A percentile compares a stretch with the other conserved stretches of the same genome.
Evolutionary conservation across 2,888 invertebrate genomes (phyloP).

Genomic region (Tortricodes alternella): DNA sequence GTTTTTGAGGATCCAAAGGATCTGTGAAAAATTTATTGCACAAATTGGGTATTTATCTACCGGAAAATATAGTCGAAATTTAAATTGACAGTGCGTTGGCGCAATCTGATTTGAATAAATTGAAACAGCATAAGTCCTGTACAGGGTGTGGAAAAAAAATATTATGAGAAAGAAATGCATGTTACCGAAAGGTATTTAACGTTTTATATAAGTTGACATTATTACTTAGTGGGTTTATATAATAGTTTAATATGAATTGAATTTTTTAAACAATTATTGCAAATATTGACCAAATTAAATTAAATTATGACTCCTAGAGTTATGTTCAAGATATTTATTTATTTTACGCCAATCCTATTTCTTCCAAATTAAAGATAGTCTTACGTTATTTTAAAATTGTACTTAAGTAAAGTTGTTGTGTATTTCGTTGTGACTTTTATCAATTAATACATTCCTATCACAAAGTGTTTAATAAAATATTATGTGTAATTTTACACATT

Average conservation of each 20-base stretch:
- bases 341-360: conserved; percentile 1
- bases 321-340: conserved; percentile 1
- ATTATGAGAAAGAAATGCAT: no score
- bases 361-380: conserved; percentile 8
- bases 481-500: conserved; percentile 21
- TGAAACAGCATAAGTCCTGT: no score
- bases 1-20: no score
- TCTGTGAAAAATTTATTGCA: no score
- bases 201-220: no score
- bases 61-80: no score
- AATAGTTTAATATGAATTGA: neutral
- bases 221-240: no score
- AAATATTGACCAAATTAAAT: conserved; percentile 6
- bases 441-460: conserved; percentile 19
- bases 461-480: neutral
- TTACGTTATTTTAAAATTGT: conserved; percentile 9
- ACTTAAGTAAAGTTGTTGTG: conserved; percentile 22
- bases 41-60: no score
- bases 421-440: conserved; percentile 14
- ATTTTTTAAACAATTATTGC: neutral
- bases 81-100: no score
- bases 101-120: no score
- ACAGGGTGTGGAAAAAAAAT: neutral
- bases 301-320: neutral
- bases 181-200: no score